A percentile compares a stretch with the other conserved stretches of the same genome.
Conservation (phyloP, 2,797 vertebrate species). For the Sternarchorhynchus goeldii region DNA sequence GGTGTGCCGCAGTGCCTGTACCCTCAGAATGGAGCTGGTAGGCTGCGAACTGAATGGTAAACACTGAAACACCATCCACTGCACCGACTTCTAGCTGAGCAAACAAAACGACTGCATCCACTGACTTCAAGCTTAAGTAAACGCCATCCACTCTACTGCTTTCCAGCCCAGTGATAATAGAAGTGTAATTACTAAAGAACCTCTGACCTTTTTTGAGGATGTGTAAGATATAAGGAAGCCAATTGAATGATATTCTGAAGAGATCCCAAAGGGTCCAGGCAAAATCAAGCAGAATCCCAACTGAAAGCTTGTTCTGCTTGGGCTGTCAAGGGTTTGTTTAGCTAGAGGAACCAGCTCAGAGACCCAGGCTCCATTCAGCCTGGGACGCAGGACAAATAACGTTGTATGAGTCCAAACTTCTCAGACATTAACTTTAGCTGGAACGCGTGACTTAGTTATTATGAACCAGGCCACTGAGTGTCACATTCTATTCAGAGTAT, state of each 20-base stretch:
- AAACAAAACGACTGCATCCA: neutral
- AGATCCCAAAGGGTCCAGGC: conserved; percentile 1
- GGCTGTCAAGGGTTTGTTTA: conserved; percentile 14
- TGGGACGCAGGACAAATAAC: conserved; percentile 33
- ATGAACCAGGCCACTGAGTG: conserved; percentile 8
- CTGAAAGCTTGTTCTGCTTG: conserved; percentile 1
- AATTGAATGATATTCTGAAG: neutral
- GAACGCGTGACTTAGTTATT: conserved; percentile 25
- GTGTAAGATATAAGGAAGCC: neutral
- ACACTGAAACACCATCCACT: conserved; percentile 21
- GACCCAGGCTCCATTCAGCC: conserved; percentile 13
- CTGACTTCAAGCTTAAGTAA: neutral
- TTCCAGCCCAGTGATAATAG: neutral
- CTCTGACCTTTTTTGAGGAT: neutral
- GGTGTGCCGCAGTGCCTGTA: conserved; percentile 85
- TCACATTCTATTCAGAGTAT: conserved; percentile 10
- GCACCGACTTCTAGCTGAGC: neutral
- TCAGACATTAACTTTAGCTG: conserved; percentile 30
- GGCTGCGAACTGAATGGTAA: conserved; percentile 96
- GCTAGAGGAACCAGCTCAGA: conserved; percentile 8
- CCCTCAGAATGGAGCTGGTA: conserved; percentile 91
- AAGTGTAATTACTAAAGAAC: neutral
- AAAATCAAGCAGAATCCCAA: conserved; percentile 16
- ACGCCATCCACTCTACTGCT: neutral
- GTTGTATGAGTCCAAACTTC: conserved; percentile 19